These are phyloP conservation scores for Otolemur garnettii DNA, from an alignment of 2,113 vertebrate species.

Conservation along the genomic window DNA sequence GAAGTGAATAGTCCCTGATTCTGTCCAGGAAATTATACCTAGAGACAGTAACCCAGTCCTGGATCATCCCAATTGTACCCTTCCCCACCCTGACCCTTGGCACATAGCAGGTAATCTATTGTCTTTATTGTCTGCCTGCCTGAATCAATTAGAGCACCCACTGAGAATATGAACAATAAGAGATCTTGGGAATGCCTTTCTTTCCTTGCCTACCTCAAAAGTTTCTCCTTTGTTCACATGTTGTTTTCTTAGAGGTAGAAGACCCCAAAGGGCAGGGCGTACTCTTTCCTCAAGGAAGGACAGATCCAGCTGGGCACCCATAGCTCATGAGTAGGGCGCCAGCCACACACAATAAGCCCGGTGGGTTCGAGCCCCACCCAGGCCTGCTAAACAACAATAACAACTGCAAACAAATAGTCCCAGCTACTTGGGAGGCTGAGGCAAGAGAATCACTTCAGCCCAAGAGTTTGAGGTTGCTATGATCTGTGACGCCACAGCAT, in stretches of 20 bases:
- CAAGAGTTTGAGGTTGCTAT: too few species aligned
- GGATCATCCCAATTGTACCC: neutral
- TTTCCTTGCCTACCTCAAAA: neutral
- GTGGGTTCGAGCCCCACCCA: too few species aligned
- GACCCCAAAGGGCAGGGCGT: neutral
- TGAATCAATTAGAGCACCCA: neutral
- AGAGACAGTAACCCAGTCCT: neutral
- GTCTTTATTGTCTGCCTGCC: neutral
- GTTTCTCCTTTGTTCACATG: neutral
- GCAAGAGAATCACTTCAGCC: too few species aligned
- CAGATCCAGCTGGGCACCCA: neutral
- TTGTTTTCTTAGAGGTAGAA: constrained; percentile 31
- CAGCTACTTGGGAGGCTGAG: too few species aligned
- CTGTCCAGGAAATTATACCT: neutral
- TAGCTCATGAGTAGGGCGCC: too few species aligned
- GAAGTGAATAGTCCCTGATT: neutral
- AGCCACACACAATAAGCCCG: too few species aligned
- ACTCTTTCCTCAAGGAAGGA: neutral
- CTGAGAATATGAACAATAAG: neutral
- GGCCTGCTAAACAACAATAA: too few species aligned
- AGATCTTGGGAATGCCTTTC: neutral
- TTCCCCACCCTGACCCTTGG: neutral
- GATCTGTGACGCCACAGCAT: too few species aligned
- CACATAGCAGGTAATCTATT: neutral
- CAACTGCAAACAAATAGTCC: too few species aligned